Evolutionary conservation across 1,140 invertebrate species (phyloP).

Genomic region (Melipona quadrifasciata): DNA sequence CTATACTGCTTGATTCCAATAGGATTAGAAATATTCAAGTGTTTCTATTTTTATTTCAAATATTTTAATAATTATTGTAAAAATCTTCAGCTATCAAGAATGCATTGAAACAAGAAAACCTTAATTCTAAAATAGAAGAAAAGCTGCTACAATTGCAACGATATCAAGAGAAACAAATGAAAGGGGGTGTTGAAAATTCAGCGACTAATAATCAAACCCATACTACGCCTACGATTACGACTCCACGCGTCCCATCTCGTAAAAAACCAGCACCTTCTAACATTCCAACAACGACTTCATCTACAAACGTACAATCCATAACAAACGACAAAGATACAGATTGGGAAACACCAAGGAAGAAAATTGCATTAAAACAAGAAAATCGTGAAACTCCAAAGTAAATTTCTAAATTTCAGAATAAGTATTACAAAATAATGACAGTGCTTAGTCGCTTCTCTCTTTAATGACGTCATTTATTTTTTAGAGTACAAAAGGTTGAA

Average conservation of each 20-base stretch:
- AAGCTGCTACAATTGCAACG: constrained; percentile 93
- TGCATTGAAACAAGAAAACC: constrained; percentile 91
- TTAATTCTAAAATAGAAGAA: constrained; percentile 96
- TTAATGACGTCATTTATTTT: neutral
- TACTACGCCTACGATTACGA: constrained; percentile 66
- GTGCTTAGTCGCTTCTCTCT: neutral
- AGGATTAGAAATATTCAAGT: constrained; percentile 14
- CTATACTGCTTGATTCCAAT: neutral
- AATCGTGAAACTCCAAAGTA: constrained; percentile 74
- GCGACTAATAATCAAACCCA: constrained; percentile 71
- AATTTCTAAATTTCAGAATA: constrained; percentile 24
- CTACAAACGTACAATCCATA: constrained; percentile 66
- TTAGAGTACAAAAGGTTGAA: constrained; percentile 71
- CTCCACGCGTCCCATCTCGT: constrained; percentile 73
- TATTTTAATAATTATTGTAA: constrained; percentile 37
- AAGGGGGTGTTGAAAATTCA: constrained; percentile 78
- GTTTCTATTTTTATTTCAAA: constrained; percentile 6
- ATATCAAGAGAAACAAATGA: constrained; percentile 92
- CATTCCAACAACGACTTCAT: constrained; percentile 57
- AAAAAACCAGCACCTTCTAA: constrained; percentile 73
- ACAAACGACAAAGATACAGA: constrained; percentile 82
- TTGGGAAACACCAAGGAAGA: constrained; percentile 84
- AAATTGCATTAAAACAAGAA: constrained; percentile 74
- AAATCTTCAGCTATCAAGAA: constrained; percentile 88
- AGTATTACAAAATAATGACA: neutral